Conservation (phyloP, 1,140 invertebrate species). For the Micrasema longulum region DNA sequence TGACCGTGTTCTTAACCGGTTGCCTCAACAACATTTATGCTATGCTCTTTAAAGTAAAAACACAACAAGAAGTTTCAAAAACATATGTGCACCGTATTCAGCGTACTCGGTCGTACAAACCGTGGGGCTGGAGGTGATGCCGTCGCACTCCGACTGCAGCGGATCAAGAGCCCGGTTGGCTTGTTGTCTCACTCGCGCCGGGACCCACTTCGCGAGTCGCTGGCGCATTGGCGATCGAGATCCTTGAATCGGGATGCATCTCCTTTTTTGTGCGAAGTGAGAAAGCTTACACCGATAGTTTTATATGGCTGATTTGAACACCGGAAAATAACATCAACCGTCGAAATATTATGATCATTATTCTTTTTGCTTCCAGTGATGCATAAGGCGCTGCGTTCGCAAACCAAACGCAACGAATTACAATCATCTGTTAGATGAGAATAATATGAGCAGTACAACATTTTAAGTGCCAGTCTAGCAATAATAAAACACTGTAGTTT, state of each 20-base stretch:
- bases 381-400: too few relatives aligned
- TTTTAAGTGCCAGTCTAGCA: too few relatives aligned
- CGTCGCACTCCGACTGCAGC: not conserved
- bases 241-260: slow-evolving; percentile 43
- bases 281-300: too few relatives aligned
- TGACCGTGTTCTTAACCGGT: slow-evolving; percentile 51
- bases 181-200: slow-evolving; percentile 9
- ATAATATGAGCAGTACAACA: too few relatives aligned
- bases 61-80: slow-evolving; percentile 31
- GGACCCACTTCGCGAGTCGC: slow-evolving; percentile 34
- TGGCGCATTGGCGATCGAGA: slow-evolving; percentile 29
- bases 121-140: slow-evolving; percentile 2
- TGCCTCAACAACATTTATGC: slow-evolving; percentile 44
- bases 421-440: too few relatives aligned
- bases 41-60: slow-evolving; percentile 27
- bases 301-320: too few relatives aligned
- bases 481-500: too few relatives aligned
- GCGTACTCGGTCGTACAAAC: not conserved
- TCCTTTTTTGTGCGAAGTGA: slow-evolving; percentile 30
- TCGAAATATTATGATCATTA: not conserved
- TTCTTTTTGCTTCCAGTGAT: too few relatives aligned
- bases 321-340: too few relatives aligned
- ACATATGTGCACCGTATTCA: slow-evolving; percentile 8
- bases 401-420: too few relatives aligned
- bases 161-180: not conserved